These are phyloP conservation scores for Rhopilema esculentum DNA, from an alignment of 30 jellyfish, hydroid and myxozoan genomes.

Conservation along the genomic window DNA sequence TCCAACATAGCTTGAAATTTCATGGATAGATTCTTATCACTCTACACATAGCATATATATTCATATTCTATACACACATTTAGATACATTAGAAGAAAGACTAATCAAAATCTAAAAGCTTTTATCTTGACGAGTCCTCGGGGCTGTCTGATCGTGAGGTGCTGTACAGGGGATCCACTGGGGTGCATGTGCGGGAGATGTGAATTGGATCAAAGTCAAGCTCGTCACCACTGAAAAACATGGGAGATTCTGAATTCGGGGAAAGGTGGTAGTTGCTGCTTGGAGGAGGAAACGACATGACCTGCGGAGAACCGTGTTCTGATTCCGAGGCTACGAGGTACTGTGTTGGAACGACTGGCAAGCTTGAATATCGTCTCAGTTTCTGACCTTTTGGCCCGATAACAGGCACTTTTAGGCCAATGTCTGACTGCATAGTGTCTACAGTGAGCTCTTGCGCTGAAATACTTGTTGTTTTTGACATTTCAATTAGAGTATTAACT, in stretches of 20 bases:
- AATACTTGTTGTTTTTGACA: neutral
- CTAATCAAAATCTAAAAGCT: neutral
- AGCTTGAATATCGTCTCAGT: conserved; percentile 89
- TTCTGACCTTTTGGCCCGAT: conserved; percentile 43
- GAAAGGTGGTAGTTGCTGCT: conserved; percentile 29
- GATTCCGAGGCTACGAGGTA: conserved; percentile 83
- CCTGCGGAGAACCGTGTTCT: conserved; percentile 50
- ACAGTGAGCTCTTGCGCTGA: conserved; percentile 1
- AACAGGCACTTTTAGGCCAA: conserved; percentile 16
- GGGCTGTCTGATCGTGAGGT: conserved; percentile 43
- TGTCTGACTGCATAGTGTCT: neutral
- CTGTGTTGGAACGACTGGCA: conserved; percentile 89
- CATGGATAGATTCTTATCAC: neutral
- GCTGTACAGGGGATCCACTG: conserved; percentile 62
- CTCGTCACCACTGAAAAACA: conserved; percentile 57
- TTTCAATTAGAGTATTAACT: neutral
- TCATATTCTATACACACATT: neutral
- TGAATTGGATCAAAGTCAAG: conserved; percentile 70
- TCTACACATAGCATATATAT: neutral
- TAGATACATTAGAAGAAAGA: neutral
- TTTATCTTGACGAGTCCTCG: conserved; percentile 50
- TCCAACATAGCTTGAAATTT: too few species aligned
- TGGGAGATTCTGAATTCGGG: conserved; percentile 42
- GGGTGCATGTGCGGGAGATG: conserved; percentile 89
- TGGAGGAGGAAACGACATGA: conserved; percentile 78